These are phyloP conservation scores for Pollachius pollachius DNA, from an alignment of 2,113 vertebrate species.

Conservation along the genomic window DNA sequence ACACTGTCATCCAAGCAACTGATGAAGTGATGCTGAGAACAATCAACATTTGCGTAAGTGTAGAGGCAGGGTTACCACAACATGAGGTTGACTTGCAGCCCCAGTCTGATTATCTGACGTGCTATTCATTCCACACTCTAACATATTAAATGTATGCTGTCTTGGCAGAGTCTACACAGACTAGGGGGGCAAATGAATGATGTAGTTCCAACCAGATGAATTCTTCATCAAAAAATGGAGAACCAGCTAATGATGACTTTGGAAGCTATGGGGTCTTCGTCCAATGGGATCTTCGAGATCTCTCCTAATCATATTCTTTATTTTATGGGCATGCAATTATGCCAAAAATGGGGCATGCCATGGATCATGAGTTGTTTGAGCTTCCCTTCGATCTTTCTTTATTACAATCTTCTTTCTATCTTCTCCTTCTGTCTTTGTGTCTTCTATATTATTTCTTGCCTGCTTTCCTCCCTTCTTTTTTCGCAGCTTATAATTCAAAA, in stretches of 20 bases:
- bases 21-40: too few species aligned
- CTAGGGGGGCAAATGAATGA: background rate
- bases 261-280: background rate
- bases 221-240: constrained; percentile 27
- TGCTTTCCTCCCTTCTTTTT: background rate
- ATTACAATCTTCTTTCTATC: constrained; percentile 4
- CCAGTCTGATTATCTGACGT: too few species aligned
- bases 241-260: constrained; percentile 6
- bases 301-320: background rate
- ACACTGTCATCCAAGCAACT: background rate
- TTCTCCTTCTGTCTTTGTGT: background rate
- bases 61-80: too few species aligned
- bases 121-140: too few species aligned
- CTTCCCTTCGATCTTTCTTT: background rate
- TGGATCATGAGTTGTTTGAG: background rate
- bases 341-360: background rate
- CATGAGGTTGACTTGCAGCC: too few species aligned
- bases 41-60: too few species aligned
- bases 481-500: background rate
- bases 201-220: constrained; percentile 2
- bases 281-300: constrained; percentile 4
- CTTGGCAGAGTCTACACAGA: background rate
- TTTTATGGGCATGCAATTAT: background rate
- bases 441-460: background rate
- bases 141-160: background rate